phyloP scores from a whole-genome alignment of 2,888 invertebrate genomes.

The Taphrorychus bicolor region DNA sequence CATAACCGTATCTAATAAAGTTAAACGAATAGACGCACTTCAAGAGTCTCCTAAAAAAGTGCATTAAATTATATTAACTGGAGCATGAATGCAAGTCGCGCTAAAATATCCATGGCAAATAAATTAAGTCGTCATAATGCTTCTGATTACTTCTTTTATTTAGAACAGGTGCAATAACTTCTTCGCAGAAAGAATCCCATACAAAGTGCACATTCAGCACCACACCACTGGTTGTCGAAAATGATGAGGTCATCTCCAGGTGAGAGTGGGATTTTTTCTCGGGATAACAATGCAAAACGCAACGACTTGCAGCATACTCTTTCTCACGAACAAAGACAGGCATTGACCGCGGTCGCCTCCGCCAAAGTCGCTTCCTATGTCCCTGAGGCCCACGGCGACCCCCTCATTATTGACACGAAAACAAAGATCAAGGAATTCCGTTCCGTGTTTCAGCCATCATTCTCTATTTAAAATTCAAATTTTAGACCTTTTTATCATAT shows the following conservation, averaged over 20 bases:
- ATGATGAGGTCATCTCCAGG: slow-evolving; percentile 17
- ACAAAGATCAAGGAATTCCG: slow-evolving; percentile 8
- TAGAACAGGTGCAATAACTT: too few species aligned
- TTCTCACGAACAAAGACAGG: slow-evolving; percentile 32
- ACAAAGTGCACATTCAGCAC: too few species aligned
- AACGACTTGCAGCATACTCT: slow-evolving; percentile 10
- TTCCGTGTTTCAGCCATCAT: slow-evolving; percentile 1
- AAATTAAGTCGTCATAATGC: too few species aligned
- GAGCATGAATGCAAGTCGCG: too few species aligned
- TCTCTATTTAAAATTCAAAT: slow-evolving; percentile 6
- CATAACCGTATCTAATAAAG: too few species aligned
- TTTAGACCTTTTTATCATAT: not conserved
- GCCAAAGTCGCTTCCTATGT: slow-evolving; percentile 31
- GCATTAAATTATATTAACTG: too few species aligned
- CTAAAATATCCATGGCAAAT: too few species aligned
- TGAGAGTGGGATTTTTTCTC: slow-evolving; percentile 25
- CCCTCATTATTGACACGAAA: slow-evolving; percentile 34
- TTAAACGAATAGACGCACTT: too few species aligned
- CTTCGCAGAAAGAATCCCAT: too few species aligned
- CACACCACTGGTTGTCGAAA: slow-evolving; percentile 13
- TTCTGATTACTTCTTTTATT: too few species aligned
- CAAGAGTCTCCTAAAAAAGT: too few species aligned
- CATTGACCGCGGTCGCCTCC: slow-evolving; percentile 33
- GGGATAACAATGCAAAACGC: slow-evolving; percentile 28
- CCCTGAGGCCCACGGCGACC: slow-evolving; percentile 22